Percentiles rank a stretch among this genome's conserved stretches.
These are phyloP conservation scores for Meteorus sp. DNA, from an alignment of 1,140 invertebrate species.

Conservation along the genomic window DNA sequence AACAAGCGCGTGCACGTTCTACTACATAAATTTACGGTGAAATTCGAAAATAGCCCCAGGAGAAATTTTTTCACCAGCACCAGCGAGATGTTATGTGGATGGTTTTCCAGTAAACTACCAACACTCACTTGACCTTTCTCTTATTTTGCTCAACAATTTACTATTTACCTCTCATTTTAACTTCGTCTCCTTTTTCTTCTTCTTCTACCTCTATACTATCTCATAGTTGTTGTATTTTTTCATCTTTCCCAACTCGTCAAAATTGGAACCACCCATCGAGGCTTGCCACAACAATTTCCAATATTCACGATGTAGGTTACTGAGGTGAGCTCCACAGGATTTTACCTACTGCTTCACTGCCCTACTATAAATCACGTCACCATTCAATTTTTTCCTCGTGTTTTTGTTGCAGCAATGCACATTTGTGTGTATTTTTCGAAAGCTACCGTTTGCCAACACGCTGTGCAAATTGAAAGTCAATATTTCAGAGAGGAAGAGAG, in stretches of 20 bases:
- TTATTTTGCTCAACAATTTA: neutral
- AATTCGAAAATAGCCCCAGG: neutral
- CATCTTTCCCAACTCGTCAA: neutral
- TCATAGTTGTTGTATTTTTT: neutral
- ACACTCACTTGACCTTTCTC: neutral
- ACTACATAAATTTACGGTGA: neutral
- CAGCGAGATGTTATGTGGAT: neutral
- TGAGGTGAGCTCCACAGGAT: slow-evolving; percentile 39
- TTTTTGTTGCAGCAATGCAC: neutral
- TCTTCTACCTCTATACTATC: neutral
- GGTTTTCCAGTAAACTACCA: neutral
- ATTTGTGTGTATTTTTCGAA: slow-evolving; percentile 14
- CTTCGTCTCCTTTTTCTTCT: neutral
- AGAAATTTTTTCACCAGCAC: slow-evolving; percentile 4
- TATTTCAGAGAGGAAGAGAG: neutral
- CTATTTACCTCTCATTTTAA: neutral
- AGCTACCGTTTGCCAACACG: slow-evolving; percentile 10
- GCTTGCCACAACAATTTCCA: slow-evolving; percentile 59
- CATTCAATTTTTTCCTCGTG: slow-evolving; percentile 10
- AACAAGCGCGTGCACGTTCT: neutral
- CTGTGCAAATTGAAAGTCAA: slow-evolving; percentile 6
- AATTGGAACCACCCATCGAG: slow-evolving; percentile 45
- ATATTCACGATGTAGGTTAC: slow-evolving; percentile 57
- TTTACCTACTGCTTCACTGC: slow-evolving; percentile 50
- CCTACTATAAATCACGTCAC: slow-evolving; percentile 57